A percentile compares a stretch with the other conserved stretches of the same genome.
These are phyloP conservation scores for Heterocephalus glaber DNA, from an alignment of 2,113 vertebrate genomes.

Conservation along the genomic window DNA sequence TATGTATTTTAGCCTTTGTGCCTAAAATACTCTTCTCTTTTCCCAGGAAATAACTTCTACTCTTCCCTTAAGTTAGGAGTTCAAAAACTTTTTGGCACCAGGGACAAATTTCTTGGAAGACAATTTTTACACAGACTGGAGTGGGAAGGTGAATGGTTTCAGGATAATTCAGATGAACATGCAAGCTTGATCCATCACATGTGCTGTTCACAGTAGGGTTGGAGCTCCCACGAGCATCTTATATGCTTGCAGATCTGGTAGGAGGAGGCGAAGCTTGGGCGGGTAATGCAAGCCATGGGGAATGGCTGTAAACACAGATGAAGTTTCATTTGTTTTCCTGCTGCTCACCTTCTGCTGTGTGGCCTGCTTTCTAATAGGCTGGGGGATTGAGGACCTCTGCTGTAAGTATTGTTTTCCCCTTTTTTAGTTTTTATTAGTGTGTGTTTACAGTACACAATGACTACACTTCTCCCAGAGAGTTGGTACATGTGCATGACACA, in stretches of 20 bases:
- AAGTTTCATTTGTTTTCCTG: not conserved
- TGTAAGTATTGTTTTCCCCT: not conserved
- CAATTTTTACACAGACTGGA: not conserved
- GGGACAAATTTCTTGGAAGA: not conserved
- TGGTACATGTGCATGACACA: not conserved
- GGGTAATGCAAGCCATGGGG: not conserved
- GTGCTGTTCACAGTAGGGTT: not conserved
- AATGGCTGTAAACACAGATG: not conserved
- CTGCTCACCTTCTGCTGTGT: not conserved
- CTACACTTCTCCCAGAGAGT: not conserved
- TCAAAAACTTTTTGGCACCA: not conserved
- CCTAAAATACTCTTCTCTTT: slow-evolving; percentile 17
- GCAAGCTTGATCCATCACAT: not conserved
- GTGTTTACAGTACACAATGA: not conserved
- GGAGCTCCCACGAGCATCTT: not conserved
- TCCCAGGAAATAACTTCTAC: not conserved
- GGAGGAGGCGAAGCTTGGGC: not conserved
- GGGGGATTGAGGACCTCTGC: not conserved
- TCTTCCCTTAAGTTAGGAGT: not conserved
- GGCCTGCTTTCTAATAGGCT: not conserved
- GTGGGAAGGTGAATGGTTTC: not conserved
- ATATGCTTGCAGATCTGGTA: not conserved
- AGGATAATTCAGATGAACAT: not conserved
- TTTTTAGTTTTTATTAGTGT: not conserved
- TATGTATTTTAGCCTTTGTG: slow-evolving; percentile 19